Conservation (phyloP, 2,888 invertebrate species). For the Tipula vernalis region DNA sequence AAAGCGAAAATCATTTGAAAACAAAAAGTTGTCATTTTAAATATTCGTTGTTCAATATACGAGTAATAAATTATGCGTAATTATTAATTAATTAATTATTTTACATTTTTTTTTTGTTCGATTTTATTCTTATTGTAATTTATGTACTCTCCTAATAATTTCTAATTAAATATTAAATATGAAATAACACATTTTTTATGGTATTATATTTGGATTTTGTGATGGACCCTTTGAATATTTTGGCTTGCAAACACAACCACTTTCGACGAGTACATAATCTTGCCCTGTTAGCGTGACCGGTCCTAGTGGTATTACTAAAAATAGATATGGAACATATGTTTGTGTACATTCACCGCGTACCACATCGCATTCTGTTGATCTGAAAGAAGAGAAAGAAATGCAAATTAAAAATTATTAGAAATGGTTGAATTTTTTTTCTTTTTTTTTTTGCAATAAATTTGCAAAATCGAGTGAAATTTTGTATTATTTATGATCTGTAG, state of each 20-base stretch:
- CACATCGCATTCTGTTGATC: conserved; percentile 78
- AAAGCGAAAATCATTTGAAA: not conserved
- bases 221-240: conserved; percentile 36
- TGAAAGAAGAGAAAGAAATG: conserved; percentile 30
- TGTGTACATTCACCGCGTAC: conserved; percentile 84
- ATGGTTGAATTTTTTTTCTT: not conserved
- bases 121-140: not conserved
- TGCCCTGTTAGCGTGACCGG: conserved; percentile 85
- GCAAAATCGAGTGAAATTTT: not conserved
- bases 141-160: not conserved
- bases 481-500: not conserved
- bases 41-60: not conserved
- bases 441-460: not conserved
- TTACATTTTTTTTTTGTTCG: not conserved
- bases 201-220: conserved; percentile 37
- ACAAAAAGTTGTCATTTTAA: not conserved
- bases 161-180: conserved; percentile 15
- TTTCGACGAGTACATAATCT: conserved; percentile 89
- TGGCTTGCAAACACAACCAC: conserved; percentile 80
- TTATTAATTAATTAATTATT: not conserved
- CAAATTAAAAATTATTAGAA: not conserved
- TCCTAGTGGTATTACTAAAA: conserved; percentile 79
- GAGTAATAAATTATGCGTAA: not conserved
- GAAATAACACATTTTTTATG: conserved; percentile 21
- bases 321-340: conserved; percentile 76